Conservation (phyloP, 1,140 invertebrate genomes). For the Zaprionus africanus region DNA sequence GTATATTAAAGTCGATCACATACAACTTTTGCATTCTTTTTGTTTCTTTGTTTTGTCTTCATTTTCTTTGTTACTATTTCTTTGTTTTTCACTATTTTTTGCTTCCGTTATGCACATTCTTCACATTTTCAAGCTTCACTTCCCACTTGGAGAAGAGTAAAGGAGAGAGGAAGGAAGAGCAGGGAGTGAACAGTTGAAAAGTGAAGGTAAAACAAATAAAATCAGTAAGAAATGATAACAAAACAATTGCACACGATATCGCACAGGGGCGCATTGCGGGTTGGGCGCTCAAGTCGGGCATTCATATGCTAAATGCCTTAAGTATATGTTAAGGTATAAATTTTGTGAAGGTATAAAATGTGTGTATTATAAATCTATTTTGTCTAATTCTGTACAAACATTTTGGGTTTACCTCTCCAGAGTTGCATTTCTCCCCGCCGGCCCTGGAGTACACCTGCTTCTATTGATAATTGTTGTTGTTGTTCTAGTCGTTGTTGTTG, state of each 20-base stretch:
- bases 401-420: background rate
- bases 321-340: no score
- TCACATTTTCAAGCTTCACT: conserved; percentile 9
- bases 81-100: background rate
- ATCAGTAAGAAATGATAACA: conserved; percentile 4
- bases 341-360: no score
- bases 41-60: background rate
- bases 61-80: background rate
- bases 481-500: background rate
- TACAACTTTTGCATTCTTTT: background rate
- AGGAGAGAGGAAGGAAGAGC: background rate
- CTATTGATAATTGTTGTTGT: no score
- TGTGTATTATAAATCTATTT: no score
- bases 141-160: conserved; percentile 2
- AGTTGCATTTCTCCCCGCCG: background rate
- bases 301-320: background rate
- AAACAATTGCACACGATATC: background rate
- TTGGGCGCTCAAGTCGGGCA: background rate
- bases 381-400: no score
- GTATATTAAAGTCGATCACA: no score
- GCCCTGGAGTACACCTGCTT: background rate
- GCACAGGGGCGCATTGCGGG: background rate
- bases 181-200: conserved; percentile 2
- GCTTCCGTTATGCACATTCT: conserved; percentile 44
- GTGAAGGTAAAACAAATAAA: conserved; percentile 34